Evolutionary conservation across 2,797 vertebrate species (phyloP).

Genomic region (Mormyrus proboscirostris): DNA sequence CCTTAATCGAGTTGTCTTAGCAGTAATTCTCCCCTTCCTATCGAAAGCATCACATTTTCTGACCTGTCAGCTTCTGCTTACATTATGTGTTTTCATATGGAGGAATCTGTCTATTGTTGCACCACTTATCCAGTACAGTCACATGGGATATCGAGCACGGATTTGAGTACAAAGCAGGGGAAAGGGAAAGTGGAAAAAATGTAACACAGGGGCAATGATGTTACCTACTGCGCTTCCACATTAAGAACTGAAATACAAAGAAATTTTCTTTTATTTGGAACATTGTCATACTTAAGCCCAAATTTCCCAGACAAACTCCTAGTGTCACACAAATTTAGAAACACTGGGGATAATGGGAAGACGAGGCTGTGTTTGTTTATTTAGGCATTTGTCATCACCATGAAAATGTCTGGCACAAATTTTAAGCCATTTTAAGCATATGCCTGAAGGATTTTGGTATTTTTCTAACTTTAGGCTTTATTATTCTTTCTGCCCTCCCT

Average conservation of each 20-base stretch:
- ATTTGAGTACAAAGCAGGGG: neutral
- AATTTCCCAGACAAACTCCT: neutral
- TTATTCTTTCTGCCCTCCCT: neutral
- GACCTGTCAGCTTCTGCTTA: neutral
- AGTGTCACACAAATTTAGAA: neutral
- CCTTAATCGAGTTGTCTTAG: neutral
- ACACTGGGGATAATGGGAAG: neutral
- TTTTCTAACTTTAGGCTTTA: neutral
- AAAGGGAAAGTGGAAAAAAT: neutral
- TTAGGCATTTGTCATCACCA: neutral
- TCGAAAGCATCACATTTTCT: neutral
- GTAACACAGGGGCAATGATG: neutral
- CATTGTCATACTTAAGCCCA: neutral
- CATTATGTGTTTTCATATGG: neutral
- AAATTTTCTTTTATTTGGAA: neutral
- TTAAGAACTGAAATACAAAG: neutral
- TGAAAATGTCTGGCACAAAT: neutral
- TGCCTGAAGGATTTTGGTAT: neutral
- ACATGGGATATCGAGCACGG: neutral
- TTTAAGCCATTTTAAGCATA: neutral
- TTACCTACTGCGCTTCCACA: neutral
- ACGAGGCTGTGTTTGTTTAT: neutral
- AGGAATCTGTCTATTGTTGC: neutral
- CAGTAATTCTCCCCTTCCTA: neutral
- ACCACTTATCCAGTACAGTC: neutral